Evolutionary conservation across 2,797 vertebrate species (phyloP), one percentile per base, ranked within the genome.

Genomic region (Cirrhinus molitorella): DNA sequence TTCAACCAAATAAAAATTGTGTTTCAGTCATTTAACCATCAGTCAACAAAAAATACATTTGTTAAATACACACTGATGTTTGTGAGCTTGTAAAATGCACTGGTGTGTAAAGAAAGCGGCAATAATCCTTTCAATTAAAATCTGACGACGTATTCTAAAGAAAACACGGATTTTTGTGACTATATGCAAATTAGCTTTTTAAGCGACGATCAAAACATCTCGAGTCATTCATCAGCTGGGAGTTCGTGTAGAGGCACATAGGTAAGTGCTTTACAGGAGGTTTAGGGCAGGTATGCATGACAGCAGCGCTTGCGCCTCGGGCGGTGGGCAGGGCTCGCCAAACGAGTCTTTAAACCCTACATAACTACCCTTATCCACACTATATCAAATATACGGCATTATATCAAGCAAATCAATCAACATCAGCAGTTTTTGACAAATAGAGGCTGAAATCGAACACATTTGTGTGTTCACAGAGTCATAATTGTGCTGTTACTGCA

Each of bases 261-360:
- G 1, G 77, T 7, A 65, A 25, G 40, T 53, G 21, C 40, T 51
- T 40, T 3, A 10, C 31, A 10, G 63, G 21, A 55, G 63, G 47
- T 51, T 53, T 0, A 31, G 28, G n/a, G 45, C 28, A 79, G 65
- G 78, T 47, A 93, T 93, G 93, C 59, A 47, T 81, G 79, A 80
- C 81, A 75, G 86, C 57, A 79, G 53, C 61, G 31, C 82, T 75
- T 61, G 37, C 71, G 90, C 93, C 90, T 0, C 37, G 63, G 91
- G 94, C 91, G 84, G 90, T 92, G 91, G 93, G 93, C 91, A 90
- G 89, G 93, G 89, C 89, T 80, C 79, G 53, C 59, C 40, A 80
- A 80, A 85, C 75, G 28, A 82, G 78, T 90, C 66, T 78, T 75
- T 71, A 79, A 85, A 49, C 45, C 25, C 4, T 31, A 61, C 25